Base-by-base conservation (phyloP, 2,797 vertebrate genomes). In the Alfaro cultratus region DNA sequence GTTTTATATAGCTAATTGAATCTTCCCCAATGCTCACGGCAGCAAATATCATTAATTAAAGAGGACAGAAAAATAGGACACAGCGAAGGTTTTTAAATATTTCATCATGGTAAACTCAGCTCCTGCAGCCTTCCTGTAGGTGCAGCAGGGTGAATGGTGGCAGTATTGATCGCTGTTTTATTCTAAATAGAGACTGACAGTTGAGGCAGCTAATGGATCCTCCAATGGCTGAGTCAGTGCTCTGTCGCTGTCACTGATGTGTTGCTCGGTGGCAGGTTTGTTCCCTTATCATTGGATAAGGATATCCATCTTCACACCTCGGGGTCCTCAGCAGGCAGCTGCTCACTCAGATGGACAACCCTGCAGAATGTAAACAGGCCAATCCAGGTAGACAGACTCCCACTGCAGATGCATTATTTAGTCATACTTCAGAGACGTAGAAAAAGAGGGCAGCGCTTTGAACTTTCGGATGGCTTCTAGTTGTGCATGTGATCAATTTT, bases 291-390 rank as follows among this genome's bases (percentile, higher is more conserved):
- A 88, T 77, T 77, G 84, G 82, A 85, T 92, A 84, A 92, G 87
- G 89, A 94, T 94, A 94, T 95, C 89, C 88, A 93, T 93, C 89
- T 92, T 91, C 80, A 79, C 88, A 90, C 93, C 90, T 92, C 85
- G 78, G 92, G 91, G 86, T 88, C 83, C 79, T 85, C 85, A 77
- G 78, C 41, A 82, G 85, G 83, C 86, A 86, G 87, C 76, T 68
- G n/a, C 78, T 80, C 60, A 79, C 82, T 83, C 85, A 77, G 82
- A 85, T 26, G 80, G 83, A 78, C 80, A 80, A 77, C 77, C 81
- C 74, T 80, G 79, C 88, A 82, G 73, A 90, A 87, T 87, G 84
- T 41, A 85, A 79, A 75, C 60, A 75, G 85, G 81, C 82, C 85
- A 85, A 88, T 83, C 80, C 81, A 89, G 91, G 93, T 86, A 85